Percentiles rank a stretch among this genome's conserved stretches.
Evolutionary conservation across 2,797 vertebrate species (phyloP).

Genomic region (Schizopygopsis malacanthus): DNA sequence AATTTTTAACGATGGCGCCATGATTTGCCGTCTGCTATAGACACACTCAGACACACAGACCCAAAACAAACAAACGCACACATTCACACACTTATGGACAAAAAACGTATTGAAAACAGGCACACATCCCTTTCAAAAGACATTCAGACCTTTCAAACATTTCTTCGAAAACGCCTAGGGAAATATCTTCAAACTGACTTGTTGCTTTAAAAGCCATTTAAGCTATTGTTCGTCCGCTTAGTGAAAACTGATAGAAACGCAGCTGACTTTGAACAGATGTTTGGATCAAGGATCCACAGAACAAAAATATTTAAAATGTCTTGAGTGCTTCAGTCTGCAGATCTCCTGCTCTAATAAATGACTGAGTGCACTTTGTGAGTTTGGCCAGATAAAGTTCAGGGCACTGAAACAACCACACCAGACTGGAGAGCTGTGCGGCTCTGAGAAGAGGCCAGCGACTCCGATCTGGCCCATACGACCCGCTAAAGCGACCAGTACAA

Average conservation of each 20-base stretch:
- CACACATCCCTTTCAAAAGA: slow-evolving; percentile 35
- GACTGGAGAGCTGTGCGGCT: slow-evolving; percentile 41
- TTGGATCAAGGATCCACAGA: slow-evolving; percentile 52
- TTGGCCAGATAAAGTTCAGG: slow-evolving; percentile 52
- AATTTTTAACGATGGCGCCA: slow-evolving; percentile 65
- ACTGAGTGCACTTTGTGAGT: slow-evolving; percentile 51
- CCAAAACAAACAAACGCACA: slow-evolving; percentile 30
- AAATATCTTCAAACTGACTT: slow-evolving; percentile 22
- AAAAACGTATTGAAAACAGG: neutral
- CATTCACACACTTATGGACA: neutral
- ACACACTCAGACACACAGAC: slow-evolving; percentile 9
- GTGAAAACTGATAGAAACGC: slow-evolving; percentile 54
- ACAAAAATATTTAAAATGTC: slow-evolving; percentile 61
- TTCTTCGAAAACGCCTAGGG: slow-evolving; percentile 17
- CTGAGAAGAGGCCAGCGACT: slow-evolving; percentile 36
- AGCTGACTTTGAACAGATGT: slow-evolving; percentile 49
- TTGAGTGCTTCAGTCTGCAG: slow-evolving; percentile 28
- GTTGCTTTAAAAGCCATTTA: slow-evolving; percentile 68
- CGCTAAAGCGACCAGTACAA: slow-evolving; percentile 41
- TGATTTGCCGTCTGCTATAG: neutral
- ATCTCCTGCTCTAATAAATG: slow-evolving; percentile 43
- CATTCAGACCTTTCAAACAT: slow-evolving; percentile 49
- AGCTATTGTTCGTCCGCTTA: slow-evolving; percentile 56
- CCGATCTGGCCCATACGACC: slow-evolving; percentile 28
- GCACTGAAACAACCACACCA: slow-evolving; percentile 41